Evolutionary conservation across 2,113 vertebrate genomes (phyloP).

Genomic region (Gorsachius goisagi): DNA sequence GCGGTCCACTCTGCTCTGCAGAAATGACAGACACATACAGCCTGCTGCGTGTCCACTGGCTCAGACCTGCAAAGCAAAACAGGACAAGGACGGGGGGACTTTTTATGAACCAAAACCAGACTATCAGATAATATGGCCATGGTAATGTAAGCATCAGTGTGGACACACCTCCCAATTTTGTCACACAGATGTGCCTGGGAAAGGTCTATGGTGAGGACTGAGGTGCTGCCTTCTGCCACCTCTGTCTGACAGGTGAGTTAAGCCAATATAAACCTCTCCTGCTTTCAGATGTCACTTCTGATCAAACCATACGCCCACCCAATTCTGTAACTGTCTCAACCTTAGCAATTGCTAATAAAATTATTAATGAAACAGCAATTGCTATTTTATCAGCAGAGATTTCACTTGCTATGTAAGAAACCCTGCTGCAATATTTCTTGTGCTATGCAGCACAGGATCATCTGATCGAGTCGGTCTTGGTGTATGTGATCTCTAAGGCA

Average conservation of each 20-base stretch:
- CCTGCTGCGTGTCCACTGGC: neutral
- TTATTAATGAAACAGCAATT: neutral
- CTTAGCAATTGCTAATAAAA: neutral
- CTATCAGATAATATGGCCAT: neutral
- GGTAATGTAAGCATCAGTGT: fast-evolving
- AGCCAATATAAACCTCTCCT: neutral
- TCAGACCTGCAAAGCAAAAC: neutral
- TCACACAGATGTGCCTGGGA: neutral
- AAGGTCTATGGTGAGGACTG: neutral
- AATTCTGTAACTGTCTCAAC: neutral
- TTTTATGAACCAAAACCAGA: neutral
- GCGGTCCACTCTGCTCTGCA: neutral
- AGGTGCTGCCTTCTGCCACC: neutral
- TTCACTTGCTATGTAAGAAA: neutral
- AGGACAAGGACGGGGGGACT: neutral
- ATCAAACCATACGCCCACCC: neutral
- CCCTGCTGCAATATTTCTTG: neutral
- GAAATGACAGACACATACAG: neutral
- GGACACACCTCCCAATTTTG: neutral
- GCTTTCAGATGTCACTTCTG: neutral
- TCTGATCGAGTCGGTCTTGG: neutral
- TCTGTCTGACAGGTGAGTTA: neutral
- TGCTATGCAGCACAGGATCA: neutral
- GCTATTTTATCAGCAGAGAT: neutral
- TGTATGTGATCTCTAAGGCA: neutral